Evolutionary conservation across 2,888 invertebrate species (phyloP).

Genomic region (Caenorhabditis auriculariae): DNA sequence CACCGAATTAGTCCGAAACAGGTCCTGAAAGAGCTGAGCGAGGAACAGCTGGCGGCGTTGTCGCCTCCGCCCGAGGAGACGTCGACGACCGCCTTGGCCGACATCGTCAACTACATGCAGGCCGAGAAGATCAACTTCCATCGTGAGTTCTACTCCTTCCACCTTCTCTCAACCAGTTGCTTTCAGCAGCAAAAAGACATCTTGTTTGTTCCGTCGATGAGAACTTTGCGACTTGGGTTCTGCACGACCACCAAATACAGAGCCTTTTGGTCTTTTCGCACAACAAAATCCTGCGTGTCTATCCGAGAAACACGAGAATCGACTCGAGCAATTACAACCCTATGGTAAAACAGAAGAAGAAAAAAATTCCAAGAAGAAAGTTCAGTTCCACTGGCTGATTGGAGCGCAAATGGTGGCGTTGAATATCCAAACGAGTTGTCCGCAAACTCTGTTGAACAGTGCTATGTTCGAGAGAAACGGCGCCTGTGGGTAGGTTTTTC

Average conservation of each 20-base stretch:
- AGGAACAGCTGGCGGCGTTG: conserved; percentile 26
- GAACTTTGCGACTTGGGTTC: conserved; percentile 3
- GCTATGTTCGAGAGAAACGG: conserved; percentile 91
- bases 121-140: too few relatives aligned
- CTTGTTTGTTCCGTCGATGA: conserved; percentile 14
- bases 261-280: not conserved
- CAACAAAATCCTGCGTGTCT: conserved; percentile 20
- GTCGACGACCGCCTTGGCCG: conserved; percentile 38
- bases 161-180: too few relatives aligned
- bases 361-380: not conserved
- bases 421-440: conserved; percentile 71
- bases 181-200: conserved; percentile 12
- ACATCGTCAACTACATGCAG: conserved; percentile 58
- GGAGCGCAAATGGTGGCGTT: conserved; percentile 87
- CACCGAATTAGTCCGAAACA: too few relatives aligned
- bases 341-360: conserved; percentile 22
- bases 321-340: conserved; percentile 37
- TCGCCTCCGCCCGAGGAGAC: conserved; percentile 26
- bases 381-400: conserved; percentile 80
- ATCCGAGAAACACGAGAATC: conserved; percentile 30
- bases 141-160: too few relatives aligned
- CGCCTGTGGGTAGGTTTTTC: conserved; percentile 73
- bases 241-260: not conserved
- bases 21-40: conserved; percentile 26
- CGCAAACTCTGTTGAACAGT: conserved; percentile 84